Percentiles rank a stretch among this genome's conserved stretches.
Evolutionary conservation across 2,888 invertebrate species (phyloP).

Genomic region (Lepidochrysops patricia): DNA sequence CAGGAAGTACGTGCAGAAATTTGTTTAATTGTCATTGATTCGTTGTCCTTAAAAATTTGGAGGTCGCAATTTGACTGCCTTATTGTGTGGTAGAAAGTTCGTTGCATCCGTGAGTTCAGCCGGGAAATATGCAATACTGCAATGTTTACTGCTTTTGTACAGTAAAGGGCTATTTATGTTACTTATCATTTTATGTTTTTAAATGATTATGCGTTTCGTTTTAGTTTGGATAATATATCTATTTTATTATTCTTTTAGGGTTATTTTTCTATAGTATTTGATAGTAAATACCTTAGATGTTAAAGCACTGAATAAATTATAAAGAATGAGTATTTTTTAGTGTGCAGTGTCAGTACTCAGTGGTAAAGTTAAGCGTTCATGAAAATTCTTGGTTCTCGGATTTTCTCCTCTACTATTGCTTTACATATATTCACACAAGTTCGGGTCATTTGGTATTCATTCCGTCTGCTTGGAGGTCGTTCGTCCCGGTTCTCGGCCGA

Average conservation of each 20-base stretch:
- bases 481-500: conserved; percentile 66
- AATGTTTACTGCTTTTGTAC: not conserved
- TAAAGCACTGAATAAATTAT: not conserved
- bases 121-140: not conserved
- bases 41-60: conserved; percentile 5
- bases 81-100: not conserved
- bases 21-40: conserved; percentile 35
- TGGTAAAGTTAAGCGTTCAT: not conserved
- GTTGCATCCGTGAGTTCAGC: not conserved
- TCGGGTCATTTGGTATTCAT: conserved; percentile 56
- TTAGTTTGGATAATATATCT: not conserved
- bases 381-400: conserved; percentile 8
- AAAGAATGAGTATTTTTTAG: not conserved
- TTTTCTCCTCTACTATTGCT: conserved; percentile 7
- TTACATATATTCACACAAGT: conserved; percentile 31
- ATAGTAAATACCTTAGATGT: not conserved
- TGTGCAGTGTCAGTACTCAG: not conserved
- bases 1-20: conserved; percentile 68
- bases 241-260: not conserved
- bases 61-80: conserved; percentile 6
- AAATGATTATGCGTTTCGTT: not conserved
- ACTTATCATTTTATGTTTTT: not conserved
- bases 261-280: not conserved
- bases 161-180: not conserved
- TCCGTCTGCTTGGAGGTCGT: conserved; percentile 60